Conservation (phyloP, 2,113 vertebrate species). For the Pseudopipra pipra region DNA sequence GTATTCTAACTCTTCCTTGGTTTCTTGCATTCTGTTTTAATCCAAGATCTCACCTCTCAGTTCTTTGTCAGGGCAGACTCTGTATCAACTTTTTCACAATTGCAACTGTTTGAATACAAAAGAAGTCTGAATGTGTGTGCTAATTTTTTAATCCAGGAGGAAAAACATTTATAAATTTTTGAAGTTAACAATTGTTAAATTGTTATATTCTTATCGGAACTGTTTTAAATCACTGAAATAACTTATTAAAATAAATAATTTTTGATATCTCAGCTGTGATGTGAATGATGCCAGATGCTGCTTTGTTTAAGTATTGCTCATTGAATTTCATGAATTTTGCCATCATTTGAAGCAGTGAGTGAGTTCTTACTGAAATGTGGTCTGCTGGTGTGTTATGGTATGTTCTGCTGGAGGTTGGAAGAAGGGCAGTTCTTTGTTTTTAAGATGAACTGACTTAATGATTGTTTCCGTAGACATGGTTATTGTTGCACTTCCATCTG, state of each 20-base stretch:
- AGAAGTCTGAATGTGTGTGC: not conserved
- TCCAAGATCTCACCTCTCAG: not conserved
- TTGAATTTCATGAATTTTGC: not conserved
- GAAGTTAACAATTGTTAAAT: not conserved
- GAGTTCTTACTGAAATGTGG: not conserved
- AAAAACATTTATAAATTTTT: not conserved
- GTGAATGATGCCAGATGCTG: not conserved
- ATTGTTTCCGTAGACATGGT: not conserved
- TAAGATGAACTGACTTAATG: conserved; percentile 1
- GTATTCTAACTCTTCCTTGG: not conserved
- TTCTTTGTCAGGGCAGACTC: not conserved
- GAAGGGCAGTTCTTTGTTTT: not conserved
- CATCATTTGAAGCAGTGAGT: not conserved
- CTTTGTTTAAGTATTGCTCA: not conserved
- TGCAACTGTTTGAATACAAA: not conserved
- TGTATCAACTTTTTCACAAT: not conserved
- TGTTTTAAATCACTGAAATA: conserved; percentile 37
- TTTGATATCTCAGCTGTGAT: not conserved
- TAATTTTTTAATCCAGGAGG: not conserved
- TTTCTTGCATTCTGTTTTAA: not conserved
- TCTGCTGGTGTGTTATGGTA: not conserved
- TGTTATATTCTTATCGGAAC: not conserved
- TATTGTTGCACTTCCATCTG: not conserved
- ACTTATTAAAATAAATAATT: conserved; percentile 63
- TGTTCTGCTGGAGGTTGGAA: not conserved